phyloP scores from a whole-genome alignment of 2,888 invertebrate species.

The Archips xylosteana region DNA sequence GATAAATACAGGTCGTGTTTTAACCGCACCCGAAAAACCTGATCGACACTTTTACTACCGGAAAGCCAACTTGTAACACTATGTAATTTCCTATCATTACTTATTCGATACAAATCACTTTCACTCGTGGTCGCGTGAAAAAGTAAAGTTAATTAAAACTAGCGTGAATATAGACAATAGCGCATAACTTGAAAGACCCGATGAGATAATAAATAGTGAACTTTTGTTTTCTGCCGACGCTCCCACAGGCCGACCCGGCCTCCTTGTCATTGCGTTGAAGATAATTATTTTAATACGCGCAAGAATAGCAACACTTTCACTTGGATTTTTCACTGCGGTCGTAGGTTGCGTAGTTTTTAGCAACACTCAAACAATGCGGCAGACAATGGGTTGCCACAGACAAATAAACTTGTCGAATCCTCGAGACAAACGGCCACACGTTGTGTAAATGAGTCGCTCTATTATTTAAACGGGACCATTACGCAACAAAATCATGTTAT shows the following conservation, averaged over 20 bases:
- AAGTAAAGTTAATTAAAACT: conserved; percentile 40
- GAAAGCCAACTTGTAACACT: conserved; percentile 10
- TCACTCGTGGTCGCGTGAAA: conserved; percentile 35
- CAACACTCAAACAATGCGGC: conserved; percentile 42
- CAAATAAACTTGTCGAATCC: conserved; percentile 43
- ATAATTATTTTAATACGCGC: conserved; percentile 70
- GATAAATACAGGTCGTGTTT: too few relatives aligned
- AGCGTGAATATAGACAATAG: conserved; percentile 46
- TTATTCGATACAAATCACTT: conserved; percentile 41
- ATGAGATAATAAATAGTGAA: conserved; percentile 37
- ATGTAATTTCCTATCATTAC: conserved; percentile 20
- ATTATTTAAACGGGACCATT: conserved; percentile 11
- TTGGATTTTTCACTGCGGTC: conserved; percentile 58
- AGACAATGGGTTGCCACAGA: conserved; percentile 45
- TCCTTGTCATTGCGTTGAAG: conserved; percentile 54
- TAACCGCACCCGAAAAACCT: not conserved
- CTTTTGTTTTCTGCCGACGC: conserved; percentile 53
- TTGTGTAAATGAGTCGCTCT: conserved; percentile 26
- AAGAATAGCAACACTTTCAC: conserved; percentile 68
- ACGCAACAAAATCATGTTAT: conserved; percentile 34
- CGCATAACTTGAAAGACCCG: conserved; percentile 44
- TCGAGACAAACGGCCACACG: conserved; percentile 23
- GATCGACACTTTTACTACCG: conserved; percentile 7
- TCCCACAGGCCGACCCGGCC: conserved; percentile 54
- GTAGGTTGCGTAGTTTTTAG: conserved; percentile 37